phyloP scores from a whole-genome alignment of 2,113 vertebrate genomes.

The Cyphomyrus plagiostoma region DNA sequence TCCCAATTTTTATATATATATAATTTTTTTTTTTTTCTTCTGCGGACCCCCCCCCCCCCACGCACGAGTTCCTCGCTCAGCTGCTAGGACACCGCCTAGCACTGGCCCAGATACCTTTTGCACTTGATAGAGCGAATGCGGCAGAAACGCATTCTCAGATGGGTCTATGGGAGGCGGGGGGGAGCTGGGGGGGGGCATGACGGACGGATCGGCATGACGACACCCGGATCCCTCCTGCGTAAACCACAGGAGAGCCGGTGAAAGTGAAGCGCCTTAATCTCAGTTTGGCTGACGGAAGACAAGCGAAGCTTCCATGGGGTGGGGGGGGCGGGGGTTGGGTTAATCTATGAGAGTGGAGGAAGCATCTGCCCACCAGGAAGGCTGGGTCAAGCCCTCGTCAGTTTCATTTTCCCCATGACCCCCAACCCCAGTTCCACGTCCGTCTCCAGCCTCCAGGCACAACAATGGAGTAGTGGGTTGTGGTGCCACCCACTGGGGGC shows the following conservation, averaged over 20 bases:
- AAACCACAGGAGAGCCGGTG: neutral
- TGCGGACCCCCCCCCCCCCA: neutral
- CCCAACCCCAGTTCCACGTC: neutral
- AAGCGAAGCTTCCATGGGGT: neutral
- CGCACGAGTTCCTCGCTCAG: neutral
- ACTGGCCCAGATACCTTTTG: neutral
- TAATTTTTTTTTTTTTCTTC: neutral
- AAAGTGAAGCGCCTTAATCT: neutral
- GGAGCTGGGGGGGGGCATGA: neutral
- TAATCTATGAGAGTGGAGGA: neutral
- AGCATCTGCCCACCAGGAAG: neutral
- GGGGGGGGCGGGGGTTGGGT: neutral
- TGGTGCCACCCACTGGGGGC: neutral
- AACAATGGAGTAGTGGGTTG: neutral
- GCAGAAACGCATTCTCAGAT: neutral
- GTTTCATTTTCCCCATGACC: neutral
- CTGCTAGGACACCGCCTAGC: no score
- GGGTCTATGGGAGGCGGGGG: neutral
- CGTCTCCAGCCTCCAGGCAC: neutral
- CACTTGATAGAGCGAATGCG: neutral
- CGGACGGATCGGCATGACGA: neutral
- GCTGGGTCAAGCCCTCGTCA: neutral
- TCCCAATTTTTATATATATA: neutral
- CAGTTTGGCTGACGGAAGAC: neutral
- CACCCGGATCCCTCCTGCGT: neutral